A percentile compares a stretch with the other conserved stretches of the same genome.
phyloP scores from a whole-genome alignment of 1,140 invertebrate genomes.

The Drosophila tsacasi region DNA sequence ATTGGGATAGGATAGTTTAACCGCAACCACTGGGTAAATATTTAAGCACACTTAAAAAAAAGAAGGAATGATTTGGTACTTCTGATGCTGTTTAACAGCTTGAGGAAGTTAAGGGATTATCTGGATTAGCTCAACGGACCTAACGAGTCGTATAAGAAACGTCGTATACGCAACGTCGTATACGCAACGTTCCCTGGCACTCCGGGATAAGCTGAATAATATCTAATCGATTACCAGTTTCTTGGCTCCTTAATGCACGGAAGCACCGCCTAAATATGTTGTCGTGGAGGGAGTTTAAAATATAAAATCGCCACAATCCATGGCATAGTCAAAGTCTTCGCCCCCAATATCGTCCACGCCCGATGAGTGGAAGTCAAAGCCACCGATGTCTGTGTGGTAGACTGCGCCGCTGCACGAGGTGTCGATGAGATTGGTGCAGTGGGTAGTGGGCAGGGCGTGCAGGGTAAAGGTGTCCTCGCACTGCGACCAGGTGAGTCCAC shows the following conservation, averaged over 20 bases:
- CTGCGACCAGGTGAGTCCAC: constrained; percentile 88
- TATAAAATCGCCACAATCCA: constrained; percentile 88
- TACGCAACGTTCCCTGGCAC: constrained; percentile 45
- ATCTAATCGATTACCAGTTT: constrained; percentile 38
- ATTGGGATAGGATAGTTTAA: neutral
- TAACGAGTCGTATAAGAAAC: constrained; percentile 15
- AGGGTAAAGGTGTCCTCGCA: constrained; percentile 88
- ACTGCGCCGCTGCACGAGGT: constrained; percentile 86
- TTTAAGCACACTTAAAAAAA: constrained; percentile 2
- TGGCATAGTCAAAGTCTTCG: constrained; percentile 88
- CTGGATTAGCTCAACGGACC: constrained; percentile 6
- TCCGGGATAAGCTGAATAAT: constrained; percentile 27
- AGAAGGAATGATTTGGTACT: neutral
- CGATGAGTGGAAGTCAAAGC: constrained; percentile 86
- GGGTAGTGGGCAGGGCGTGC: constrained; percentile 87
- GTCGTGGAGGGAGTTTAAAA: constrained; percentile 85
- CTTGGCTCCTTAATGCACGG: constrained; percentile 9
- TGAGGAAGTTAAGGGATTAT: constrained; percentile 19
- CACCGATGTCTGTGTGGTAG: constrained; percentile 87
- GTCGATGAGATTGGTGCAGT: constrained; percentile 87
- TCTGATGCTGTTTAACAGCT: constrained; percentile 23
- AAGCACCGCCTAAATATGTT: constrained; percentile 5
- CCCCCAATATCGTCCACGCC: constrained; percentile 86
- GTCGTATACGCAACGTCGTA: constrained; percentile 50
- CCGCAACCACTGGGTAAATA: neutral